A percentile compares a stretch with the other conserved stretches of the same genome.
Evolutionary conservation across 2,113 vertebrate genomes (phyloP).

Genomic region (Silurus asotus): DNA sequence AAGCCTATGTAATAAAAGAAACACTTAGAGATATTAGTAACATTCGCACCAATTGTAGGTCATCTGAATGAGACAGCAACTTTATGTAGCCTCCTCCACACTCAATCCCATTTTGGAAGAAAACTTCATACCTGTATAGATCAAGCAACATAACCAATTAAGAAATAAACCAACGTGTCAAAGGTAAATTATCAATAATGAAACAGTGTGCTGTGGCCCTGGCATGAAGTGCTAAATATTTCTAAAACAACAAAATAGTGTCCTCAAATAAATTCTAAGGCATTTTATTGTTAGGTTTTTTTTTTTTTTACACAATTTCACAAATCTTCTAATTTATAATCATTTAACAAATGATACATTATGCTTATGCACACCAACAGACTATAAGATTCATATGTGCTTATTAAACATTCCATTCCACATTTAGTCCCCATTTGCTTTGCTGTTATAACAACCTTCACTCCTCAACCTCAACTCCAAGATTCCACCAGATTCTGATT

Average conservation of each 20-base stretch:
- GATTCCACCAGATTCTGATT: too few species aligned
- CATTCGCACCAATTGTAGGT: conserved; percentile 56
- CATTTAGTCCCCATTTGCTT: too few species aligned
- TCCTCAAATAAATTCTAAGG: background rate
- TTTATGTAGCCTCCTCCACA: conserved; percentile 66
- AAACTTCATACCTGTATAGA: conserved; percentile 60
- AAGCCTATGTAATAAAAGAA: background rate
- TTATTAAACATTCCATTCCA: too few species aligned
- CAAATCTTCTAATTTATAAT: background rate
- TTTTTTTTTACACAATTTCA: background rate
- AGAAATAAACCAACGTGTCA: background rate
- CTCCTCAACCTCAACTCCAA: too few species aligned
- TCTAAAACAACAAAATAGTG: background rate
- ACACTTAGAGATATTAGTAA: background rate
- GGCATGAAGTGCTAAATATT: background rate
- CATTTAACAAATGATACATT: background rate
- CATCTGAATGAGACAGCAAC: conserved; percentile 53
- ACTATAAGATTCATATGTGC: too few species aligned
- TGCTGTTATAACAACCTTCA: too few species aligned
- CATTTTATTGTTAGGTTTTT: background rate
- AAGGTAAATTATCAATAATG: background rate
- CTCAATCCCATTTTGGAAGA: conserved; percentile 54
- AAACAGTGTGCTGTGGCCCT: background rate
- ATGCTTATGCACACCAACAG: background rate
- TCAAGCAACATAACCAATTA: background rate